phyloP scores from a whole-genome alignment of 2,113 vertebrate species.

The Aspidoscelis tigris region DNA sequence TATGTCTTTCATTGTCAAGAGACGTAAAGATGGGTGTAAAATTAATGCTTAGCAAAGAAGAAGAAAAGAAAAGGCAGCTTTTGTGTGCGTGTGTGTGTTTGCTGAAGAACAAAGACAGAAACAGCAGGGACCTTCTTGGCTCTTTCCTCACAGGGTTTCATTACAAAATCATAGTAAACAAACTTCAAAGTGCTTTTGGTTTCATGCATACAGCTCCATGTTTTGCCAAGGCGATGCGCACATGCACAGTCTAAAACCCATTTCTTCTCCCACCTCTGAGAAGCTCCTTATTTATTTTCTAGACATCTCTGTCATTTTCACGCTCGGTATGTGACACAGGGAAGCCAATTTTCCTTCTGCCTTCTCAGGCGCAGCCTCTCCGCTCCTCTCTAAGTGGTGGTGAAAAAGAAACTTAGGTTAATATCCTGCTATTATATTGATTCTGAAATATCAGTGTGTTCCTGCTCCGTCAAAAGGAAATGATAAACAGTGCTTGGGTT shows the following conservation, averaged over 20 bases:
- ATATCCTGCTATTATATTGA: not conserved
- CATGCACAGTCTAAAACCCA: not conserved
- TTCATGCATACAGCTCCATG: not conserved
- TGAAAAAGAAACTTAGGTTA: not conserved
- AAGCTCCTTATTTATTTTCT: not conserved
- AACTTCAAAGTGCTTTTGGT: not conserved
- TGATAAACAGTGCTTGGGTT: no score
- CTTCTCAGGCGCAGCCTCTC: not conserved
- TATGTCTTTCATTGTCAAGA: not conserved
- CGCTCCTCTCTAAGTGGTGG: not conserved
- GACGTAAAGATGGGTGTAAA: not conserved
- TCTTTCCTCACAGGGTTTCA: not conserved
- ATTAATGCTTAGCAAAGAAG: not conserved
- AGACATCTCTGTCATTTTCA: slow-evolving; percentile 15
- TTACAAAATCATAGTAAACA: not conserved
- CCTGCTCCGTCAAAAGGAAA: not conserved
- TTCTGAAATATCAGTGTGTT: not conserved
- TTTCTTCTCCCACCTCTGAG: not conserved
- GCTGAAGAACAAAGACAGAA: not conserved
- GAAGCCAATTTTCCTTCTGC: slow-evolving; percentile 10
- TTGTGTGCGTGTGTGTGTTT: not conserved
- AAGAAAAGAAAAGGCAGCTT: not conserved
- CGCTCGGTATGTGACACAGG: not conserved
- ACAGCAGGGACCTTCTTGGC: not conserved
- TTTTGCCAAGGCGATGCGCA: not conserved